phyloP scores from a whole-genome alignment of 2,797 vertebrate genomes.

The Amniataba percoides region DNA sequence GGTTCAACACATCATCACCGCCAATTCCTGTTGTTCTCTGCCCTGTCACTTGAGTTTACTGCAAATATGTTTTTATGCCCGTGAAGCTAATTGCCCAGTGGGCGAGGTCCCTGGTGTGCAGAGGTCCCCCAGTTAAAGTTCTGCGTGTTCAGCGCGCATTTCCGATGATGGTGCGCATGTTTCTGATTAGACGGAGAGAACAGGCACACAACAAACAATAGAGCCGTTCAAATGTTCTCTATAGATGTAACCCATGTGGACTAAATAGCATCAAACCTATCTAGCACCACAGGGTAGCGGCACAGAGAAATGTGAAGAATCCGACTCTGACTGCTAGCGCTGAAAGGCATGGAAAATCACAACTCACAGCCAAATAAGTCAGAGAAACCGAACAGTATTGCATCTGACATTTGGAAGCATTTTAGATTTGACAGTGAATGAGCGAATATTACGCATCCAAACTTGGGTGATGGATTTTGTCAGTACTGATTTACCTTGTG shows the following conservation, averaged over 20 bases:
- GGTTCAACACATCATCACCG: constrained; percentile 41
- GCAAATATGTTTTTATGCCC: constrained; percentile 47
- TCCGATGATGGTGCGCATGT: constrained; percentile 62
- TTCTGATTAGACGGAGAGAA: constrained; percentile 66
- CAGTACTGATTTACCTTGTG: constrained; percentile 44
- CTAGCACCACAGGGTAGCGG: constrained; percentile 35
- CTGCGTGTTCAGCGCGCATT: constrained; percentile 63
- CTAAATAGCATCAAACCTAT: constrained; percentile 63
- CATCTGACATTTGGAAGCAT: constrained; percentile 46
- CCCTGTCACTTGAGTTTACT: constrained; percentile 48
- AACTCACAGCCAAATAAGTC: constrained; percentile 39
- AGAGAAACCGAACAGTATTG: constrained; percentile 41
- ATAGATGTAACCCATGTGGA: constrained; percentile 55
- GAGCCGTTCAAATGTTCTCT: constrained; percentile 62
- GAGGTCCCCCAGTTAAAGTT: constrained; percentile 48
- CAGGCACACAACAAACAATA: constrained; percentile 74
- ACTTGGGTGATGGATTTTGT: constrained; percentile 36
- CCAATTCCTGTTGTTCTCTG: constrained; percentile 40
- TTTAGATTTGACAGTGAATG: constrained; percentile 27
- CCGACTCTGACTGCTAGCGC: constrained; percentile 36
- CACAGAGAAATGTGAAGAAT: constrained; percentile 60
- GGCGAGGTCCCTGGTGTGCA: constrained; percentile 49
- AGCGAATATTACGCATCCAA: constrained; percentile 31
- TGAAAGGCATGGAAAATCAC: constrained; percentile 64
- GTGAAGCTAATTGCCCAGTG: constrained; percentile 58